Conservation (phyloP, 53 echinoderm and acorn worm genomes). For the Pentamera pediparva region DNA sequence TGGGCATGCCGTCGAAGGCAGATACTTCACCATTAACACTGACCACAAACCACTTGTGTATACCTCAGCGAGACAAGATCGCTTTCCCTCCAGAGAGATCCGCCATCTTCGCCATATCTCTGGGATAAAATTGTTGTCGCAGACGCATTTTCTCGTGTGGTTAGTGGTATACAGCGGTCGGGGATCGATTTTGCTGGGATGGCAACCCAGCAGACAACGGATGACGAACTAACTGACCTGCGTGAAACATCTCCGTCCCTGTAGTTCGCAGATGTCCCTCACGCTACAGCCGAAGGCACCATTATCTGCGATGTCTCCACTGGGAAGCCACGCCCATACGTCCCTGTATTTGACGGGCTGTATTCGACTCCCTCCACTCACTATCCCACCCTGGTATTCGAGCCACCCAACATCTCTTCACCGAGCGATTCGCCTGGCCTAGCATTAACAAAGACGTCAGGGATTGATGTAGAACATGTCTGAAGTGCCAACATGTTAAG, state of each 20-base stretch:
- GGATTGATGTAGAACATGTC: conserved; percentile 23
- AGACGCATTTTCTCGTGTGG: conserved; percentile 24
- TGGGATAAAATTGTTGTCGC: conserved; percentile 43
- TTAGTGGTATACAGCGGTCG: no score
- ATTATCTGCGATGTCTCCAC: conserved; percentile 47
- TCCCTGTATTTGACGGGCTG: conserved; percentile 33
- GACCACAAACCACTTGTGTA: conserved; percentile 50
- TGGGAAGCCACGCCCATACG: conserved; percentile 33
- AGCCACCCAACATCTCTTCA: conserved; percentile 39
- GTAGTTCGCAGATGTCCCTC: conserved; percentile 15
- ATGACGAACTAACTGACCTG: neutral
- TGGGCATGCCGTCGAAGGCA: conserved; percentile 35
- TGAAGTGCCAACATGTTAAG: conserved; percentile 22
- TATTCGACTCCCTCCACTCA: conserved; percentile 39
- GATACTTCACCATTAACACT: conserved; percentile 21
- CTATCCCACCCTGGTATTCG: conserved; percentile 44
- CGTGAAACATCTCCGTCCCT: neutral
- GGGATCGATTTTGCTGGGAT: no score
- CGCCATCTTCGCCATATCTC: conserved; percentile 47
- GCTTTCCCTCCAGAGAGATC: conserved; percentile 43
- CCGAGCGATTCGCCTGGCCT: conserved; percentile 46
- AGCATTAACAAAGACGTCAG: conserved; percentile 42
- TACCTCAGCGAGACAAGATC: conserved; percentile 35
- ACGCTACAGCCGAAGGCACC: conserved; percentile 23
- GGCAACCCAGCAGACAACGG: neutral